Evolutionary conservation across 1,140 invertebrate genomes (phyloP), one percentile per base, ranked within the genome.

Genomic region (Drepana arcuata): DNA sequence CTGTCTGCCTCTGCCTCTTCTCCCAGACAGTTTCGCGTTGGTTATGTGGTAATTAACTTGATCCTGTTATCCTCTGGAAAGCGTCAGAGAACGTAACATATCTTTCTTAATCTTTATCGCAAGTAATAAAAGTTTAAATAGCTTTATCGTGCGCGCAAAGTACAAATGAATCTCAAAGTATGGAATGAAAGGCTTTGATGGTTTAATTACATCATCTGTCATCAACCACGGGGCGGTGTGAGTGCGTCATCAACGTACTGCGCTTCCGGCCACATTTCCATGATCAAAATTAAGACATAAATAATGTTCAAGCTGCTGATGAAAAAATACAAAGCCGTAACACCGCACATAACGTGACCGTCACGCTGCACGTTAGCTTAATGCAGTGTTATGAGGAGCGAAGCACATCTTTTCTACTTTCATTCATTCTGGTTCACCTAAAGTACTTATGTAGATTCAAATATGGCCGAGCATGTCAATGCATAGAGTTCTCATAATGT

Each of bases 281-380:
- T 56, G 62, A 58, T 42, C 40, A 43, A 71, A 74, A 77, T 77
- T 60, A 77, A 80, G 72, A 77, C 75, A 75, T 80, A 64, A 75
- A 77, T 65, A 61, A 68, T 58, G 34, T 64, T 51, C 28, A 47
- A 48, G 36, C 32, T 29, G 29, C 41, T 52, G 58, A 72, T 59
- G 57, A 66, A 62, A 75, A 71, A 66, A 49, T 52, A 53, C 53
- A 54, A 65, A 65, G 43, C 49, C 54, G 45, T 75, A 75, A 77
- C 59, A 60, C 72, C 67, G 47, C 49, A 52, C 41, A 67, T 63
- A 67, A 70, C 56, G 51, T 30, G 50, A 41, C 36, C 53, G 75
- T 77, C 75, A 80, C 75, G 75, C 71, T 60, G 50, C 27, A 32
- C 28, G 47, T 26, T 40, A 32, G 33, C 41, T 56, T 58, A 33